A percentile compares a stretch with the other conserved stretches of the same genome.
phyloP scores from a whole-genome alignment of 2,888 invertebrate genomes.

The Orthosia incerta region DNA sequence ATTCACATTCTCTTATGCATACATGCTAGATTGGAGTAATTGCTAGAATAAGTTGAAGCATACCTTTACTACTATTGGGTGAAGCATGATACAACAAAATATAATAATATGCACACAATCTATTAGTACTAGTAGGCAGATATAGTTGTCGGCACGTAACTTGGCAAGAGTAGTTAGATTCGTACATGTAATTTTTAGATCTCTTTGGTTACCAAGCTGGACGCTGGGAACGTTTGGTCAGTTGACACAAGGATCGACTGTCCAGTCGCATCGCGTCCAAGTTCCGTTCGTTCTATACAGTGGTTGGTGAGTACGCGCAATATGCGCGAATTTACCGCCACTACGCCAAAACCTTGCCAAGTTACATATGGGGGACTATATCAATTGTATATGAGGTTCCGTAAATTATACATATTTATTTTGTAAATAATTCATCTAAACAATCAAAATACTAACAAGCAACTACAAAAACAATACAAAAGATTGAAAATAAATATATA shows the following conservation, averaged over 20 bases:
- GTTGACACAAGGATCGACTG: too few species aligned
- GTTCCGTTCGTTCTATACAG: too few species aligned
- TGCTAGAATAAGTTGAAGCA: neutral
- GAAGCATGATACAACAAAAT: constrained; percentile 6
- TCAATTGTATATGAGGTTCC: neutral
- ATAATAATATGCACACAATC: constrained; percentile 9
- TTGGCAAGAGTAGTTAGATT: too few species aligned
- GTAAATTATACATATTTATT: neutral
- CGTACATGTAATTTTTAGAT: too few species aligned
- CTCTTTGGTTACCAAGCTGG: too few species aligned
- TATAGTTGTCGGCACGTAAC: too few species aligned
- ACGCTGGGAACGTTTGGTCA: too few species aligned
- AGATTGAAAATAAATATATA: neutral
- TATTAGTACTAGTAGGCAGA: neutral
- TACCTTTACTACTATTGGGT: constrained; percentile 3
- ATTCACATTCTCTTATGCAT: neutral
- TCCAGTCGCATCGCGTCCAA: too few species aligned
- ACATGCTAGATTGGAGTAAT: constrained; percentile 22
- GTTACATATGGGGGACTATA: too few species aligned
- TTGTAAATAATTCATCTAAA: constrained; percentile 12
- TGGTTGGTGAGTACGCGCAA: too few species aligned
- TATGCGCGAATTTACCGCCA: too few species aligned
- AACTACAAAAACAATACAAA: constrained; percentile 11
- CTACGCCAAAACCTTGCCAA: too few species aligned
- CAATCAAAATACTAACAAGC: constrained; percentile 11